Base-by-base conservation (phyloP, 2,888 invertebrate species). In the Meteorus cinctellus region DNA sequence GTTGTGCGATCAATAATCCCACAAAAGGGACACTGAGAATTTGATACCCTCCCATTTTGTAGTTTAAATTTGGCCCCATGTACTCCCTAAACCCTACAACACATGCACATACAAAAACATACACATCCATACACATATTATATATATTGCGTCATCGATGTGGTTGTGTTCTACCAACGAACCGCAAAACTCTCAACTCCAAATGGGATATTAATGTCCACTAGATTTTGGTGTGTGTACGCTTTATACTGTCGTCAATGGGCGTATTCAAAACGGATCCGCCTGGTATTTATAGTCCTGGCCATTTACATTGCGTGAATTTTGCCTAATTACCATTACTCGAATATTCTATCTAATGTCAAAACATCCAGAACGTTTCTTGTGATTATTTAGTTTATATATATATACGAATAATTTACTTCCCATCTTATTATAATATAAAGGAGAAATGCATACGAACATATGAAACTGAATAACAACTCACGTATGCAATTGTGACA, bases 191-290 rank as follows among this genome's bases (percentile, higher is more conserved):
- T 87, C 84, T 81, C 81, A 86, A 87, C 86, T 86, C 81, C 77
- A 84, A 87, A 87, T 86, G 86, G 86, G 84, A 86, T 87, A 87
- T 87, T 86, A 87, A 87, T 87, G 86, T 87, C 84, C 81, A 75
- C 75, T 71, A 70, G 63, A 77, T 77, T 59, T 74, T 67, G 55
- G 59, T 59, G 62, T 68, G 51, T 19, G 55, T 71, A 48, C 65
- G 55, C 67, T 67, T 48, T 66, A 59, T 48, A 29, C 45, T 41
- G 27, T 45, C 41, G 31, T 41, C n/a, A 71, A 68, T 36, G 19
- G 65, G 72, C 48, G 48, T 70, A 59, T 67, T 75, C 59, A 65
- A 72, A 73, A 65, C 77, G 41, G 8, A 41, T 41, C 4, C 41
- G 31, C 55, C 55, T 48, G 51, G 71, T 79, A 80, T 79, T 79